phyloP scores from a whole-genome alignment of 2,113 vertebrate genomes.

The Ciconia stormi region DNA sequence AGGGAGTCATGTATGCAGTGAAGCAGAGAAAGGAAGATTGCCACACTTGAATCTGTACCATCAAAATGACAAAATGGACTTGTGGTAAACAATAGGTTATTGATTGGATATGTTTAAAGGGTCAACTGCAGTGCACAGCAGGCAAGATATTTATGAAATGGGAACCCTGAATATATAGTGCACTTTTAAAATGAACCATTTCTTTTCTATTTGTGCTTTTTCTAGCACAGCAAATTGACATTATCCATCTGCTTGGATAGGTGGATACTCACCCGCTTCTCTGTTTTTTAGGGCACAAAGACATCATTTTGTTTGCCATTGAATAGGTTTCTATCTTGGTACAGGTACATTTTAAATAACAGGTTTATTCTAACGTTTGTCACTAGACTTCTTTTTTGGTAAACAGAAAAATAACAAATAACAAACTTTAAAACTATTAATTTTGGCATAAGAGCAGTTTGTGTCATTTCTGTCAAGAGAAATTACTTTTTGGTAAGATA shows the following conservation, averaged over 20 bases:
- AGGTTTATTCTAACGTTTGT: slow-evolving; percentile 11
- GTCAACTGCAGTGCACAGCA: slow-evolving; percentile 68
- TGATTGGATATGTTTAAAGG: slow-evolving; percentile 56
- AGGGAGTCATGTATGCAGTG: slow-evolving; percentile 30
- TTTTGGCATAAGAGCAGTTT: slow-evolving; percentile 12
- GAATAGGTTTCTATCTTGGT: not conserved
- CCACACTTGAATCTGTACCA: slow-evolving; percentile 56
- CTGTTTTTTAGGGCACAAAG: slow-evolving; percentile 27
- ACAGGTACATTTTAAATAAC: slow-evolving; percentile 19
- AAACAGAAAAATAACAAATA: slow-evolving; percentile 38
- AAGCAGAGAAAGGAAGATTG: slow-evolving; percentile 67
- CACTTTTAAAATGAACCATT: slow-evolving; percentile 45
- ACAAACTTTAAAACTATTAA: slow-evolving; percentile 2
- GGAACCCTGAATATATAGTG: slow-evolving; percentile 52
- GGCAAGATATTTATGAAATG: slow-evolving; percentile 73
- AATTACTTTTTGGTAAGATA: slow-evolving; percentile 10
- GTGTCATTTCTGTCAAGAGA: slow-evolving; percentile 21
- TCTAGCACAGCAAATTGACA: slow-evolving; percentile 52
- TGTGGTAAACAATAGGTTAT: slow-evolving; percentile 65
- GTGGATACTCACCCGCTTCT: not conserved
- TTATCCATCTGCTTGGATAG: slow-evolving; percentile 45
- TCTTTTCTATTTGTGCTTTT: slow-evolving; percentile 53
- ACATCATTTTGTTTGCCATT: not conserved
- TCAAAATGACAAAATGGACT: slow-evolving; percentile 66
- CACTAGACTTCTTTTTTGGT: not conserved